These are phyloP conservation scores for Lasioglossum zephyrum DNA, from an alignment of 2,888 invertebrate genomes.

Conservation along the genomic window DNA sequence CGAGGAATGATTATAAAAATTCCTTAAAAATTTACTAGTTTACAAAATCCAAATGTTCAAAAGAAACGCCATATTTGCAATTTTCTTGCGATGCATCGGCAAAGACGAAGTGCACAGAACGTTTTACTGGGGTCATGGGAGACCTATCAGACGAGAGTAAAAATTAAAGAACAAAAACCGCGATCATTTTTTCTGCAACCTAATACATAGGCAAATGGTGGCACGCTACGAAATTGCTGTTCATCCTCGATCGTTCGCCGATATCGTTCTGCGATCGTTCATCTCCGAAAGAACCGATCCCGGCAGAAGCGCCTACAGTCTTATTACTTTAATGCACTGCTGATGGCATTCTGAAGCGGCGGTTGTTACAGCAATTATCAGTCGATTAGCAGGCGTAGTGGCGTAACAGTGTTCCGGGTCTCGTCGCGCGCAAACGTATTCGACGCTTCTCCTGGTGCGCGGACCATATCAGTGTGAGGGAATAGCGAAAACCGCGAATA, in stretches of 20 bases:
- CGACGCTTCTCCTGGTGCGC: slow-evolving; percentile 30
- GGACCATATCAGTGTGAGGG: slow-evolving; percentile 51
- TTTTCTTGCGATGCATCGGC: not conserved
- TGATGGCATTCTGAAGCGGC: slow-evolving; percentile 56
- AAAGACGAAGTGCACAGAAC: too few relatives aligned
- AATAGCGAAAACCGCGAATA: slow-evolving; percentile 63
- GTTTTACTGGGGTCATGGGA: not conserved
- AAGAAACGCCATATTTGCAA: not conserved
- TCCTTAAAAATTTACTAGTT: not conserved
- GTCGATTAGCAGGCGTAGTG: slow-evolving; percentile 61
- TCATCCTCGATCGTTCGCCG: not conserved
- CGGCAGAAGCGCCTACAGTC: slow-evolving; percentile 29
- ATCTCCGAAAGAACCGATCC: slow-evolving; percentile 34
- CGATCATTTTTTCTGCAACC: not conserved
- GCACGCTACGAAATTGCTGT: slow-evolving; percentile 19
- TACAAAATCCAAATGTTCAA: not conserved
- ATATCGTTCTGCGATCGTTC: slow-evolving; percentile 22
- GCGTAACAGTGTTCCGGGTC: slow-evolving; percentile 46
- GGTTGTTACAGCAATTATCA: slow-evolving; percentile 60
- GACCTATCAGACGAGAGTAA: not conserved
- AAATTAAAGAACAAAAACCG: not conserved
- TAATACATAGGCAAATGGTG: not conserved
- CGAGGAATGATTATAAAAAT: not conserved
- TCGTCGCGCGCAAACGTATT: slow-evolving; percentile 59
- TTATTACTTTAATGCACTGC: slow-evolving; percentile 59